Base-by-base conservation (phyloP, 2,888 invertebrate genomes). In the Cremastinae sp. region DNA sequence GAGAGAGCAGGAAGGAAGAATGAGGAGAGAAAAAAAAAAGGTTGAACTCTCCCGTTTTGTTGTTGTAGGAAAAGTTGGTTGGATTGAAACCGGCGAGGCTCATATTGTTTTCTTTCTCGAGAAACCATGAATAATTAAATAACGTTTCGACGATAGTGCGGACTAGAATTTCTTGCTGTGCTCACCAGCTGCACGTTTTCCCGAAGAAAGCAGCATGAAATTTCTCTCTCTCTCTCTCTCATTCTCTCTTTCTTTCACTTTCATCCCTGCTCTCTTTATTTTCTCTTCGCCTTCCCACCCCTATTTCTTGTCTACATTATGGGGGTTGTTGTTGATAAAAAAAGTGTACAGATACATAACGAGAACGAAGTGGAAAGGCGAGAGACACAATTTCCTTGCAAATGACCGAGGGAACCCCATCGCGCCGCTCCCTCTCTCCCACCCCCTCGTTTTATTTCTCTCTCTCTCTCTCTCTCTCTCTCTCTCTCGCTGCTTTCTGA, bases 71-170 rank as follows among this genome's bases (percentile, higher is more conserved):
- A 68, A 58, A 49, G 58, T 22, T 10, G 58, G 38, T n/a, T 14
- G 41, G 54, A 16, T 41, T 41, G 51, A n/a, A 8, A 18, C 53
- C 0, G 61, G 54, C 20, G 54, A 12, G 20, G 34, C 34, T 28
- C 36, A 47, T 76, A 69, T 41, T 69, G 73, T 73, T 73, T 74
- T 73, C 65, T 59, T 70, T 74, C 73, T 61, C 59, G 2, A 69
- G 49, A 68, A 61, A 73, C 73, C 76, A 77, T 77, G 76, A 77
- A 77, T 77, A 77, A 74, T 77, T 74, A 70, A 77, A 74, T 74
- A 74, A 74, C 69, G 69, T 66, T 77, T 74, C 64, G 47, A 65
- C 73, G 62, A 53, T 53, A 65, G 51, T 54, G 51, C 16, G 51
- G 22, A 43, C 5, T 28, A 28, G 54, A 12, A 53, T 61, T 62